A percentile compares a stretch with the other conserved stretches of the same genome.
Evolutionary conservation across 2,797 vertebrate species (phyloP).

Genomic region (Myotis planiceps): DNA sequence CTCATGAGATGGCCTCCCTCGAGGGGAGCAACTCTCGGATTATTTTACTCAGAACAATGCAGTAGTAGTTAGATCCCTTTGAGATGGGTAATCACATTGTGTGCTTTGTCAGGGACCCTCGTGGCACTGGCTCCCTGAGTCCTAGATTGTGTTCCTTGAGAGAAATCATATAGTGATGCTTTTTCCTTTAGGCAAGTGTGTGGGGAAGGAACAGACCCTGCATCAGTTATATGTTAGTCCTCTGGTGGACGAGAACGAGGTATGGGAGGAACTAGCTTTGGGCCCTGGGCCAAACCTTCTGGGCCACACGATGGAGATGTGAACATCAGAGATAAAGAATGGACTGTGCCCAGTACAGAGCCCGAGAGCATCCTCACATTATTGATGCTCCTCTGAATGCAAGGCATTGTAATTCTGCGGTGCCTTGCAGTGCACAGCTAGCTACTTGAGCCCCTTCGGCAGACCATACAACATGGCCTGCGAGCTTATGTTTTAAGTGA

Average conservation of each 20-base stretch:
- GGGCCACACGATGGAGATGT: neutral
- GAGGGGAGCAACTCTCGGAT: neutral
- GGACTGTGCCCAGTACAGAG: neutral
- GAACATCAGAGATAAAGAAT: neutral
- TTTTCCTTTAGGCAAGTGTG: neutral
- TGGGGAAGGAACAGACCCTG: neutral
- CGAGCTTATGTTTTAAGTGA: neutral
- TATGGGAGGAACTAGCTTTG: neutral
- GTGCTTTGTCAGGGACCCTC: neutral
- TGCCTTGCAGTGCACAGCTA: neutral
- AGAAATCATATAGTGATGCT: neutral
- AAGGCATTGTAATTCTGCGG: neutral
- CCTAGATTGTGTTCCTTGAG: neutral
- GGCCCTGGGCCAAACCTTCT: neutral
- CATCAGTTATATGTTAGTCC: neutral
- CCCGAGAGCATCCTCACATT: neutral
- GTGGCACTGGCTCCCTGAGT: neutral
- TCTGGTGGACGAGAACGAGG: neutral
- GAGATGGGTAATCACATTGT: neutral
- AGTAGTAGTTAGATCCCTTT: neutral
- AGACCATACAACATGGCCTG: neutral
- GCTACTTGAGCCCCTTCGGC: neutral
- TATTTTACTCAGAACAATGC: slow-evolving; percentile 10
- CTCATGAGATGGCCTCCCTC: neutral
- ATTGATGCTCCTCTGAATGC: neutral